A percentile compares a stretch with the other conserved stretches of the same genome.
Evolutionary conservation across 2,888 invertebrate species (phyloP).

Genomic region (Cheilosia vernalis): DNA sequence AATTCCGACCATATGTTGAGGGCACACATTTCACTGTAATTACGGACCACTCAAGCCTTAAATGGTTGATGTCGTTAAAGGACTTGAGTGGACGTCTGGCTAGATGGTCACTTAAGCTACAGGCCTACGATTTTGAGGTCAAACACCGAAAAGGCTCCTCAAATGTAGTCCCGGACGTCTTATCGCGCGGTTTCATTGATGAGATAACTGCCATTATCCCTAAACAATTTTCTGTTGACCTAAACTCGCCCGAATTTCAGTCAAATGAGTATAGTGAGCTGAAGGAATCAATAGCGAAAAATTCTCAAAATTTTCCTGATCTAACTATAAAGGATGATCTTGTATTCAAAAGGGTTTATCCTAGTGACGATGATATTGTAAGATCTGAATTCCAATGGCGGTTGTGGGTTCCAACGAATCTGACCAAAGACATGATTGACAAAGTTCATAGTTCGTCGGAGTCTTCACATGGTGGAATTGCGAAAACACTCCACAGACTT

Average conservation of each 20-base stretch:
- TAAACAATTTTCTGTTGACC: not conserved
- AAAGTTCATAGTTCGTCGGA: not conserved
- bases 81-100: too few species aligned
- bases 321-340: not conserved
- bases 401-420: not conserved
- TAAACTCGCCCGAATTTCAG: not conserved
- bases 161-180: too few species aligned
- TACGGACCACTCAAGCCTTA: too few species aligned
- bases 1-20: too few species aligned
- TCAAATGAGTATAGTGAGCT: not conserved
- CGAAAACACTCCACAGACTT: not conserved
- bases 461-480: not conserved
- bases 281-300: not conserved
- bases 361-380: not conserved
- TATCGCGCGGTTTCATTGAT: too few species aligned
- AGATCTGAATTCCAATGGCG: slow-evolving; percentile 14
- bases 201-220: too few species aligned
- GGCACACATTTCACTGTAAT: too few species aligned
- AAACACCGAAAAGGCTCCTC: too few species aligned
- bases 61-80: too few species aligned
- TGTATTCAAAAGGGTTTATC: not conserved
- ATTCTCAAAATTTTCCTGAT: not conserved
- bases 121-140: too few species aligned
- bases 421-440: not conserved
- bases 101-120: too few species aligned